A percentile compares a stretch with the other conserved stretches of the same genome.
These are phyloP conservation scores for Phenacoccus solenopsis DNA, from an alignment of 1,140 invertebrate genomes.

Conservation along the genomic window DNA sequence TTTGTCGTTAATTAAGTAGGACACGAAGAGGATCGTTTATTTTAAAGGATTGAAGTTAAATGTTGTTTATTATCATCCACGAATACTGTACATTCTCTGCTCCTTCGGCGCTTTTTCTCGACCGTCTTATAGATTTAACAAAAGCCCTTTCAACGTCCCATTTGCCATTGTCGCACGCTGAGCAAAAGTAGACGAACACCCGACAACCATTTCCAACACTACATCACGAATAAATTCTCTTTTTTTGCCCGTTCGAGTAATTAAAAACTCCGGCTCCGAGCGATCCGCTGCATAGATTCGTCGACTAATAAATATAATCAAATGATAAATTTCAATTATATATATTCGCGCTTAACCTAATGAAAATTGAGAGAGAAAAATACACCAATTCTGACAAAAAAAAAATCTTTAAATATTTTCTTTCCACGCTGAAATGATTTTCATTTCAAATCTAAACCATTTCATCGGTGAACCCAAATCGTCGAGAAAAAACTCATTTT, in stretches of 20 bases:
- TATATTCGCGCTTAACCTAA: background rate
- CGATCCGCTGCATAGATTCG: too few species aligned
- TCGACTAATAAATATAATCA: background rate
- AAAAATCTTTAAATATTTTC: constrained; percentile 4
- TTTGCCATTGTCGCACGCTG: background rate
- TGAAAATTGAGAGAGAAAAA: too few species aligned
- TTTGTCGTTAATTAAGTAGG: constrained; percentile 2
- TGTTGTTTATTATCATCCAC: constrained; percentile 3
- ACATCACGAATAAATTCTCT: too few species aligned
- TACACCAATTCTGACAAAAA: background rate
- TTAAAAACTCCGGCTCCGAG: too few species aligned
- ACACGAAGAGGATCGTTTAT: background rate
- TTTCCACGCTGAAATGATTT: background rate
- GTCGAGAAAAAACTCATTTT: background rate
- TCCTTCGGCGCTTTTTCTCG: background rate
- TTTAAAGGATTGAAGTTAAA: background rate
- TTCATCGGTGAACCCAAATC: background rate
- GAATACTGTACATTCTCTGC: background rate
- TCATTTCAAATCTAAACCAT: background rate
- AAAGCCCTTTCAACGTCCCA: background rate
- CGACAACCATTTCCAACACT: too few species aligned
- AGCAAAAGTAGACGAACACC: too few species aligned
- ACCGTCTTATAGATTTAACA: background rate
- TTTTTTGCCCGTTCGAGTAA: too few species aligned
- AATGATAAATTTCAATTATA: background rate